Percentiles rank a stretch among this genome's conserved stretches.
Evolutionary conservation across 2,113 vertebrate species (phyloP).

Genomic region (Halichoerus grypus): DNA sequence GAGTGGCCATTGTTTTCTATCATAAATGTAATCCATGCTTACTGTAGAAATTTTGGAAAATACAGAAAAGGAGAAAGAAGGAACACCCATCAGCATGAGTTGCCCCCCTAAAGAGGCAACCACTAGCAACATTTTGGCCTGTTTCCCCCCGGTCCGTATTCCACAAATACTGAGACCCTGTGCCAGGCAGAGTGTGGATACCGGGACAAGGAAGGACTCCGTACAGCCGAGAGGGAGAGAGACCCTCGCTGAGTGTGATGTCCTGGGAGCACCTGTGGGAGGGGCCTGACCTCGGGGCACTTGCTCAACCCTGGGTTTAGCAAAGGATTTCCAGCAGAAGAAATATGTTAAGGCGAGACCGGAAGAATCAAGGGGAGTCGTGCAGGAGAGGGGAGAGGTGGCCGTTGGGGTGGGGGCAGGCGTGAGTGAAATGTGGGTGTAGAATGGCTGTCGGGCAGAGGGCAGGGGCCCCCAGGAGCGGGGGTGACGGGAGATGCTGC

Average conservation of each 20-base stretch:
- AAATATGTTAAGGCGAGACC: not conserved
- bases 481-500: not conserved
- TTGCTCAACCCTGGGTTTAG: not conserved
- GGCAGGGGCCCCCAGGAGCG: not conserved
- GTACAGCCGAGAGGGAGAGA: not conserved
- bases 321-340: not conserved
- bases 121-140: not conserved
- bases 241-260: not conserved
- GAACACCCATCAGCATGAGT: not conserved
- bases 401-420: not conserved
- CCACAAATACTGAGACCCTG: not conserved
- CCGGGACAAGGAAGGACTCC: not conserved
- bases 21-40: not conserved
- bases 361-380: not conserved
- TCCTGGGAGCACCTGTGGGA: not conserved
- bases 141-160: not conserved
- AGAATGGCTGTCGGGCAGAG: not conserved
- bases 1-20: not conserved
- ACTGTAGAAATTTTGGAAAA: not conserved
- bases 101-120: not conserved
- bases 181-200: not conserved
- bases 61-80: not conserved
- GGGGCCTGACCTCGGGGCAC: not conserved
- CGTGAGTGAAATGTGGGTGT: not conserved
- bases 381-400: not conserved